Evolutionary conservation across 2,113 vertebrate genomes (phyloP).

Genomic region (Montifringilla adamsi): DNA sequence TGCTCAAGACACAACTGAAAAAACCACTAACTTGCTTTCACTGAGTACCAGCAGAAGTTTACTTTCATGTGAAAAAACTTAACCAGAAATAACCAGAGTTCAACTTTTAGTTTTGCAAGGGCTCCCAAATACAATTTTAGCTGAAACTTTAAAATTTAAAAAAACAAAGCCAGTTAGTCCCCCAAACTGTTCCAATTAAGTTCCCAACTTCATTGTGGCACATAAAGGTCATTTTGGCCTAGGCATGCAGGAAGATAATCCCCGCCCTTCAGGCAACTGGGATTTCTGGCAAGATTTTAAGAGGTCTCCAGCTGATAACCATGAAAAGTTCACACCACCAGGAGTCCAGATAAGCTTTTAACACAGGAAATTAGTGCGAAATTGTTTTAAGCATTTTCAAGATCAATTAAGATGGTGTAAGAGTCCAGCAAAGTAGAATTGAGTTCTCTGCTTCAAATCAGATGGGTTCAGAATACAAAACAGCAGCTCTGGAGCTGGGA

Average conservation of each 20-base stretch:
- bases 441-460: not conserved
- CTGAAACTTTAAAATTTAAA: not conserved
- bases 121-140: not conserved
- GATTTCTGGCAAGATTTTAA: constrained; percentile 54
- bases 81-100: not conserved
- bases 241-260: constrained; percentile 39
- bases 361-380: constrained; percentile 61
- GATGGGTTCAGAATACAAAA: constrained; percentile 18
- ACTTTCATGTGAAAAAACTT: not conserved
- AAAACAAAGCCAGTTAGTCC: not conserved
- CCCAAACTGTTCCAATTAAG: not conserved
- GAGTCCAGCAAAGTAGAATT: not conserved
- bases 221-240: constrained; percentile 32
- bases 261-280: constrained; percentile 6
- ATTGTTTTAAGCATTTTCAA: constrained; percentile 39
- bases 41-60: not conserved
- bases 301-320: constrained; percentile 55
- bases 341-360: constrained; percentile 58
- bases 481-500: not conserved
- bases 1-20: not conserved
- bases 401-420: constrained; percentile 39
- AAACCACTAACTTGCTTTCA: not conserved
- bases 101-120: not conserved
- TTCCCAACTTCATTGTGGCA: not conserved
- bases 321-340: constrained; percentile 52